phyloP scores from a whole-genome alignment of 1,140 invertebrate genomes.

The Drosophila miranda region DNA sequence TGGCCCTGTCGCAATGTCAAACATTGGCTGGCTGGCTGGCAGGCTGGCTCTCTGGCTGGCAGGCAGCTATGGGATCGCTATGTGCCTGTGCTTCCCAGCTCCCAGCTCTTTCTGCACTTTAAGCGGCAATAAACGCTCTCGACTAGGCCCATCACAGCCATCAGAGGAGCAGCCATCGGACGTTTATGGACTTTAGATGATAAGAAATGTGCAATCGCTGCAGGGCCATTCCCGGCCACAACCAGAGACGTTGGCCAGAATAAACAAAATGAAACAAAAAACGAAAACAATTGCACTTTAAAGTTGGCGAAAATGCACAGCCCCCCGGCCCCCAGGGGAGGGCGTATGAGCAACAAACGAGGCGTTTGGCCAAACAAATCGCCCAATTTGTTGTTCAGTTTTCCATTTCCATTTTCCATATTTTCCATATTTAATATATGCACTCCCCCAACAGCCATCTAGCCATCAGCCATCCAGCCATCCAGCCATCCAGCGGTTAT shows the following conservation, averaged over 20 bases:
- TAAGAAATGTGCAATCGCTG: constrained; percentile 62
- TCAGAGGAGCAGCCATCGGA: constrained; percentile 18
- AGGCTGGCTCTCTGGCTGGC: too few species aligned
- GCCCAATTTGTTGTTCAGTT: constrained; percentile 44
- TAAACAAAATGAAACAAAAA: not conserved
- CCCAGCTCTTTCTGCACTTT: constrained; percentile 52
- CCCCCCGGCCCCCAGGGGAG: not conserved
- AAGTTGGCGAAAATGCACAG: constrained; percentile 24
- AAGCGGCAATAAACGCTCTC: constrained; percentile 53
- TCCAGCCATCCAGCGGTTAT: constrained; percentile 18
- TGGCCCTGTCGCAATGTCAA: constrained; percentile 50
- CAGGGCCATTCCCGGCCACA: constrained; percentile 34
- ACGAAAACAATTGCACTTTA: constrained; percentile 41
- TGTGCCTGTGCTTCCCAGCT: constrained; percentile 67
- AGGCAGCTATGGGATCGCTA: constrained; percentile 53
- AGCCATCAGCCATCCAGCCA: too few species aligned
- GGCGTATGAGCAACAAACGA: constrained; percentile 68
- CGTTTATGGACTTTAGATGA: constrained; percentile 72
- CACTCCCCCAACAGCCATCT: constrained; percentile 44
- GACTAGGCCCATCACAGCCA: constrained; percentile 33
- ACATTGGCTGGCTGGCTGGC: constrained; percentile 57
- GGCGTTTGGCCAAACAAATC: constrained; percentile 63
- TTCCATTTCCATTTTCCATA: constrained; percentile 1
- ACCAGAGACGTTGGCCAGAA: not conserved
- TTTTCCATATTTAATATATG: constrained; percentile 47